phyloP scores from a whole-genome alignment of 2,113 vertebrate species.

The Notechis scutatus region DNA sequence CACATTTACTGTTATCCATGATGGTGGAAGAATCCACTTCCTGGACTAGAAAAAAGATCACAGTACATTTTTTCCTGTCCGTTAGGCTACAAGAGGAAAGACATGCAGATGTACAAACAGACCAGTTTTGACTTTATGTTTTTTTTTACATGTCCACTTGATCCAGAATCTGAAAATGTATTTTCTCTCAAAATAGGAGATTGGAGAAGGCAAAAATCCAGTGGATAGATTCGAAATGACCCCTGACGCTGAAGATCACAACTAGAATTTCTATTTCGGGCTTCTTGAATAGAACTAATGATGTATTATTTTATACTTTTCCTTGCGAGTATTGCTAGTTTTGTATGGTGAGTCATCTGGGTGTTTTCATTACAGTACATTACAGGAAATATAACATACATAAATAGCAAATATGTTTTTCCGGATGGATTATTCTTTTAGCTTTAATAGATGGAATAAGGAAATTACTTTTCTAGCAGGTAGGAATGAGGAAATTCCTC shows the following conservation, averaged over 20 bases:
- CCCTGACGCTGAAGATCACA: background rate
- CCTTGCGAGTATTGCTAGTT: background rate
- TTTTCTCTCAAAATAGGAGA: background rate
- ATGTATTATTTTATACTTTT: background rate
- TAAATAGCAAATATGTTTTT: background rate
- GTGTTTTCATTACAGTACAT: background rate
- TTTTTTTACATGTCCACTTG: background rate
- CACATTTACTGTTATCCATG: background rate
- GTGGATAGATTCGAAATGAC: background rate
- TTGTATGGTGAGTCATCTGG: background rate
- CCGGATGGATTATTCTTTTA: background rate
- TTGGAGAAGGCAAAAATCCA: background rate
- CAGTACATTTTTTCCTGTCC: background rate
- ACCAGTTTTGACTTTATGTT: background rate
- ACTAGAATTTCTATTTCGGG: background rate
- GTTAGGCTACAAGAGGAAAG: background rate
- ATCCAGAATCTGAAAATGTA: background rate
- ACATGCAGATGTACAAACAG: background rate
- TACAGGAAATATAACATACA: background rate
- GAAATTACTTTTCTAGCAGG: background rate
- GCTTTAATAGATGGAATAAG: background rate
- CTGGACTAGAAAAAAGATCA: background rate
- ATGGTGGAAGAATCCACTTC: background rate
- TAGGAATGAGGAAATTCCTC: background rate
- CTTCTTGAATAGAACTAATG: background rate